These are phyloP conservation scores for Struthio camelus DNA, from an alignment of 2,113 vertebrate species.

Conservation along the genomic window DNA sequence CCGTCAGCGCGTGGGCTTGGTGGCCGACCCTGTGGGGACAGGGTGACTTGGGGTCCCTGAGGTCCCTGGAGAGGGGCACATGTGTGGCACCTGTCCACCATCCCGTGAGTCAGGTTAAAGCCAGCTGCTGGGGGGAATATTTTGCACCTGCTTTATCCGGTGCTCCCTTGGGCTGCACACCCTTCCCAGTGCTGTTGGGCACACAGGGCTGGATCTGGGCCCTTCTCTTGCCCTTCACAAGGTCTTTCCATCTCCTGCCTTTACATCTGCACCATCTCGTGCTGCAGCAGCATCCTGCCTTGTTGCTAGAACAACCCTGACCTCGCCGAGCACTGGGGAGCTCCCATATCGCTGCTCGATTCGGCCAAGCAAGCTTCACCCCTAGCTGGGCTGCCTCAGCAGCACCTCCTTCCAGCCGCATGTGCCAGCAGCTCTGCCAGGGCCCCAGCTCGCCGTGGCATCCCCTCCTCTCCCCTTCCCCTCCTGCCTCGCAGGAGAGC, in stretches of 20 bases:
- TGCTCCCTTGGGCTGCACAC: not conserved
- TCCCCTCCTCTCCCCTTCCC: not conserved
- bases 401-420: rapidly evolving
- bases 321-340: not conserved
- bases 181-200: not conserved
- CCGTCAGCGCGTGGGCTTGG: rapidly evolving
- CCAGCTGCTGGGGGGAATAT: too few species aligned
- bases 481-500: not conserved
- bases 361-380: not conserved
- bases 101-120: not conserved
- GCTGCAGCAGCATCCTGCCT: not conserved
- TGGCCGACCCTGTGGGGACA: not conserved
- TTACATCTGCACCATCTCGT: not conserved
- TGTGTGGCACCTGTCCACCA: too few species aligned
- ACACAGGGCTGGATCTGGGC: not conserved
- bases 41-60: rapidly evolving
- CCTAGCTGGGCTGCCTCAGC: rapidly evolving
- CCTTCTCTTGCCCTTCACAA: not conserved
- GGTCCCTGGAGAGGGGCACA: not conserved
- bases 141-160: not conserved
- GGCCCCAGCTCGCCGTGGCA: rapidly evolving
- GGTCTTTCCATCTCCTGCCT: not conserved
- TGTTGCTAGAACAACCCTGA: rapidly evolving
- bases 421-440: not conserved
- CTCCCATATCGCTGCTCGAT: not conserved